Conservation (phyloP, 2,797 vertebrate genomes). For the Artibeus lituratus region DNA sequence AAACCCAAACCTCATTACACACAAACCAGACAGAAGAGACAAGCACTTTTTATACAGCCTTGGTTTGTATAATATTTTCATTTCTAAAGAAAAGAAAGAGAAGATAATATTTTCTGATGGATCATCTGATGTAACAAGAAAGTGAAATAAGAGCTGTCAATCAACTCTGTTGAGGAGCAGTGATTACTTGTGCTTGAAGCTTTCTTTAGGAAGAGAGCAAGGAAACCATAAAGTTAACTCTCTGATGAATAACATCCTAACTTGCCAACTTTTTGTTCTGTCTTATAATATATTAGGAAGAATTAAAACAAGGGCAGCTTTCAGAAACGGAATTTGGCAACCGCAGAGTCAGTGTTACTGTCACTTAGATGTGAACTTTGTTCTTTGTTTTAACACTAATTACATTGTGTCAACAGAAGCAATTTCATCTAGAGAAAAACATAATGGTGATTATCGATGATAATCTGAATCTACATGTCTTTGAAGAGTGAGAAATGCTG, state of each 20-base stretch:
- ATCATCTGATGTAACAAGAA: not conserved
- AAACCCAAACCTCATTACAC: not conserved
- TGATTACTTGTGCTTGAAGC: not conserved
- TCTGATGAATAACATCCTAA: not conserved
- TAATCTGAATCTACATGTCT: constrained; percentile 68
- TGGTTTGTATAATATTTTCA: not conserved
- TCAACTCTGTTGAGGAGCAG: not conserved
- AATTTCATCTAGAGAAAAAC: constrained; percentile 71
- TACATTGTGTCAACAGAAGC: constrained; percentile 76
- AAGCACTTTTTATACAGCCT: not conserved
- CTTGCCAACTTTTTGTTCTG: not conserved
- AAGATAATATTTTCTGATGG: not conserved
- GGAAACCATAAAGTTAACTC: not conserved
- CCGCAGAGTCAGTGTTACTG: constrained; percentile 50
- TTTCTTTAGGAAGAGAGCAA: not conserved
- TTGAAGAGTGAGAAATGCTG: constrained; percentile 69
- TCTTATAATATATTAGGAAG: not conserved
- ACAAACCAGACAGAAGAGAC: not conserved
- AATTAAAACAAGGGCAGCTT: not conserved
- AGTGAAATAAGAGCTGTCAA: not conserved
- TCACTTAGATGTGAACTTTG: constrained; percentile 68
- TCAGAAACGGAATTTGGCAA: constrained; percentile 56
- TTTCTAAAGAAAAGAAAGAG: not conserved
- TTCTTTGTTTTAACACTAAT: constrained; percentile 73
- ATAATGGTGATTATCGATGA: constrained; percentile 64